A percentile compares a stretch with the other conserved stretches of the same genome.
phyloP scores from a whole-genome alignment of 2,113 vertebrate species.

The Noctilio leporinus region DNA sequence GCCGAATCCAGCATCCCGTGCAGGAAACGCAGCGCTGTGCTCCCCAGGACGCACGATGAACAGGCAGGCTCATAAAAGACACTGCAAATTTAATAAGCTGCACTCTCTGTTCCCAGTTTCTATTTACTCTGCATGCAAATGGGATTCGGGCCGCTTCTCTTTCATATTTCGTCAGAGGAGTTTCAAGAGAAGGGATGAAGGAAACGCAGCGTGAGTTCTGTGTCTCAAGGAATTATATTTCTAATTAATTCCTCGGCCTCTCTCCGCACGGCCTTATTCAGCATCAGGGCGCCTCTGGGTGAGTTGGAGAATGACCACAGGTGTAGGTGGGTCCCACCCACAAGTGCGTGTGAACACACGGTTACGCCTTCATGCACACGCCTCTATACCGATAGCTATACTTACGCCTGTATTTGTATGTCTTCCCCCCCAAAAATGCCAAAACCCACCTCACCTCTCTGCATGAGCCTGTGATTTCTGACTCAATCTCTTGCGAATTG shows the following conservation, averaged over 20 bases:
- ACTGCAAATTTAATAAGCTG: slow-evolving; percentile 35
- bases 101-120: background rate
- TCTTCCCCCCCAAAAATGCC: background rate
- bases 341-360: background rate
- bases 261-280: background rate
- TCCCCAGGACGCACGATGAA: slow-evolving; percentile 49
- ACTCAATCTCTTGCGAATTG: background rate
- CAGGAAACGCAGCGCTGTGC: slow-evolving; percentile 58
- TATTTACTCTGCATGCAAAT: slow-evolving; percentile 38
- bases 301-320: background rate
- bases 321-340: background rate
- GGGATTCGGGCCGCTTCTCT: background rate
- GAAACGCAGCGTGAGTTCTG: background rate
- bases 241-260: background rate
- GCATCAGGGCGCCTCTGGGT: background rate
- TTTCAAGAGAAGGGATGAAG: slow-evolving; percentile 31
- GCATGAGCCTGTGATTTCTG: background rate
- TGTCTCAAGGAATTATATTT: background rate
- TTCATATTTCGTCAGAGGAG: background rate
- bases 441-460: background rate
- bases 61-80: slow-evolving; percentile 57
- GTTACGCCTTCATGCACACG: background rate
- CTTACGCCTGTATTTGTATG: background rate
- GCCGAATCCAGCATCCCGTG: slow-evolving; percentile 58
- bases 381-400: background rate